A percentile compares a stretch with the other conserved stretches of the same genome.
phyloP scores from a whole-genome alignment of 1,140 invertebrate genomes.

The Nylanderia fulva region DNA sequence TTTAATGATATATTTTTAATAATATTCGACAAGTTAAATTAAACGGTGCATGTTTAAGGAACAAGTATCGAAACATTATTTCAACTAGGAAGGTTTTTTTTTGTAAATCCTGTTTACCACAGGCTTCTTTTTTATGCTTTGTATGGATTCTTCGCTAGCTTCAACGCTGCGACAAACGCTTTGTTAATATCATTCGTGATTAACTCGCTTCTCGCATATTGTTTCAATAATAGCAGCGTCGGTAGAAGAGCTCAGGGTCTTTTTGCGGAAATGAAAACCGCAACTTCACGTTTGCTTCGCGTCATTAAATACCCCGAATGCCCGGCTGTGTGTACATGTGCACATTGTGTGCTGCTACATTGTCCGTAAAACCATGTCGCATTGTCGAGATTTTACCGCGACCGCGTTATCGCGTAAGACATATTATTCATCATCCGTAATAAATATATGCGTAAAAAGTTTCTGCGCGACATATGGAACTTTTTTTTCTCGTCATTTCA shows the following conservation, averaged over 20 bases:
- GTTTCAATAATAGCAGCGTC: slow-evolving; percentile 31
- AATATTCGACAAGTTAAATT: not conserved
- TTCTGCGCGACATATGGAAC: not conserved
- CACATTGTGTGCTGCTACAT: slow-evolving; percentile 19
- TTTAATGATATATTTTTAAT: too few relatives aligned
- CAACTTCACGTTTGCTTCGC: slow-evolving; percentile 51
- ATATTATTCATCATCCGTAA: slow-evolving; percentile 23
- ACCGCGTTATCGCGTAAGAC: slow-evolving; percentile 15
- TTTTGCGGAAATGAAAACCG: slow-evolving; percentile 74
- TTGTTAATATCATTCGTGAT: slow-evolving; percentile 25
- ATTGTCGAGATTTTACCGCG: not conserved
- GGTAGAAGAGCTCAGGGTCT: slow-evolving; percentile 33
- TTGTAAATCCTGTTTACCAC: not conserved
- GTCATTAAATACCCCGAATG: slow-evolving; percentile 56
- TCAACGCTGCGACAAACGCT: not conserved
- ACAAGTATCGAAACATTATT: not conserved
- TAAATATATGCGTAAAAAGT: not conserved
- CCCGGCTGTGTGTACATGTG: too few relatives aligned
- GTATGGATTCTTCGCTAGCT: not conserved
- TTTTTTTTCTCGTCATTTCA: not conserved
- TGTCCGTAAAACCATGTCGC: slow-evolving; percentile 6
- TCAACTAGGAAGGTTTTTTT: slow-evolving; percentile 17
- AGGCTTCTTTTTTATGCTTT: not conserved
- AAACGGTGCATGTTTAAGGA: not conserved
- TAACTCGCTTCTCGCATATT: slow-evolving; percentile 7